phyloP scores from a whole-genome alignment of 2,113 vertebrate genomes.

The Catharus bicknelli region DNA sequence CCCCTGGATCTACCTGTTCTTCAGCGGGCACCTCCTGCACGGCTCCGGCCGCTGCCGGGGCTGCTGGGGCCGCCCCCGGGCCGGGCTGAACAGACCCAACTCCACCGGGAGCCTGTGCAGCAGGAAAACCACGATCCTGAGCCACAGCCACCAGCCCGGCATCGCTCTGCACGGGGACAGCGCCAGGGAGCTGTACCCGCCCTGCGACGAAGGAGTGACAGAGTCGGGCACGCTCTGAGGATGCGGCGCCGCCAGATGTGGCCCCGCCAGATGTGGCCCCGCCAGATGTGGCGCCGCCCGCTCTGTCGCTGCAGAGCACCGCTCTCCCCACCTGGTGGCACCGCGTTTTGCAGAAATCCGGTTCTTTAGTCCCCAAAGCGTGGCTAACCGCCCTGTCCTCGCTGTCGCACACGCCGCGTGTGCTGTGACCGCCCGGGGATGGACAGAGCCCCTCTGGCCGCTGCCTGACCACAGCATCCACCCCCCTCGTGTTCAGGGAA shows the following conservation, averaged over 20 bases:
- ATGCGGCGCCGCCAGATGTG: fast-evolving
- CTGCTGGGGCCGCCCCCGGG: background rate
- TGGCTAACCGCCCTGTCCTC: fast-evolving
- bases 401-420: fast-evolving
- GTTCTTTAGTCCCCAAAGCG: fast-evolving
- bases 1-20: conserved; percentile 84
- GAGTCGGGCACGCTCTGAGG: conserved; percentile 62
- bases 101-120: conserved; percentile 74
- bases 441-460: background rate
- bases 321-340: background rate
- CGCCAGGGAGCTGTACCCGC: background rate
- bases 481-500: fast-evolving
- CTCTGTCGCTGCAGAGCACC: fast-evolving
- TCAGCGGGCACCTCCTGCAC: conserved; percentile 73
- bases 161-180: background rate
- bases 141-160: conserved; percentile 27
- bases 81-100: conserved; percentile 7
- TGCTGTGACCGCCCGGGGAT: fast-evolving
- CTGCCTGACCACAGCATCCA: fast-evolving
- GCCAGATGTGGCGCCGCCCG: fast-evolving
- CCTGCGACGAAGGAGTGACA: background rate
- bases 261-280: background rate
- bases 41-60: background rate
- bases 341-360: background rate
- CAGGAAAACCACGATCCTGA: conserved; percentile 68